Percentiles rank a stretch among this genome's conserved stretches.
Conservation (phyloP, 2,113 vertebrate species). For the Camelus dromedarius region DNA sequence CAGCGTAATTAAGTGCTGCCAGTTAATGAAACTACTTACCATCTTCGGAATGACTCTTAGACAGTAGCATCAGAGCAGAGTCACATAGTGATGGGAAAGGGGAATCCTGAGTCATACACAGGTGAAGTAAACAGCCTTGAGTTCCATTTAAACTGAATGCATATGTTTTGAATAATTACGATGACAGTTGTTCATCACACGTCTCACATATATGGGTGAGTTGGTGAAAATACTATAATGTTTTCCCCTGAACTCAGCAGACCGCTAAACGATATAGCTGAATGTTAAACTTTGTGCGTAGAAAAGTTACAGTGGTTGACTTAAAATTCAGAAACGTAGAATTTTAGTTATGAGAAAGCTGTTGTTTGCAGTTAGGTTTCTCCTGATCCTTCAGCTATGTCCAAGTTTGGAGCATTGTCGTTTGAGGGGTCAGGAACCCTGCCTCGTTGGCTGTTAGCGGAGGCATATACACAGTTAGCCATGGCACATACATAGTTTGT, state of each 20-base stretch:
- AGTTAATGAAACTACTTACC: not conserved
- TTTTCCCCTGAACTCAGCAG: not conserved
- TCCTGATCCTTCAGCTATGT: not conserved
- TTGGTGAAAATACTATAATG: not conserved
- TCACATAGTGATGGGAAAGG: not conserved
- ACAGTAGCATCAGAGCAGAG: not conserved
- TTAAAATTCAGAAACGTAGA: not conserved
- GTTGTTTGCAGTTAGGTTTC: not conserved
- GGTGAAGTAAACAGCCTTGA: not conserved
- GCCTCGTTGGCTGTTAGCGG: not conserved
- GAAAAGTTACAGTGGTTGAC: not conserved
- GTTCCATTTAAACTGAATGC: not conserved
- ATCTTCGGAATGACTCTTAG: not conserved
- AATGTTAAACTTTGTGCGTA: not conserved
- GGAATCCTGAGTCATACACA: not conserved
- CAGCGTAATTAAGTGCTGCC: not conserved
- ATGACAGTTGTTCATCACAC: not conserved
- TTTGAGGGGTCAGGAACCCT: not conserved
- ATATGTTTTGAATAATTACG: not conserved
- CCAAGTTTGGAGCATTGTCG: fast-evolving
- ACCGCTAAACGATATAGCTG: not conserved
- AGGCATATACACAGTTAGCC: too few relatives aligned
- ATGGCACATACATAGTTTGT: fast-evolving
- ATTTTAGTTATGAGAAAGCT: not conserved
- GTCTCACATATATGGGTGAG: not conserved